A percentile compares a stretch with the other conserved stretches of the same genome.
Conservation (phyloP, 2,113 vertebrate genomes). For the Neodon shergylaensis region DNA sequence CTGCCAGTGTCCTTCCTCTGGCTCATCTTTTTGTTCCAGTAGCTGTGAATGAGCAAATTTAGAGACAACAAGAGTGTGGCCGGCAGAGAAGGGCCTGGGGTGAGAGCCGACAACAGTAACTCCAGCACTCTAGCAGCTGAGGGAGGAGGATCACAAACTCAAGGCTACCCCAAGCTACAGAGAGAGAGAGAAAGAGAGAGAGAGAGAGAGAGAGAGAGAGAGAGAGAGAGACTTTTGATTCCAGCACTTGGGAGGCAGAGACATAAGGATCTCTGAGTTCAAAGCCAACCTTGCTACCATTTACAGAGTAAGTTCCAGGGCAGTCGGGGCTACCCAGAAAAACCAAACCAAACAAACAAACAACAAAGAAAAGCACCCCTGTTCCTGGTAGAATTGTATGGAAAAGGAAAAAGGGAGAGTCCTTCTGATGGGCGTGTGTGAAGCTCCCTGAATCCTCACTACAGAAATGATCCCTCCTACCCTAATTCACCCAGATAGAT, state of each 20-base stretch:
- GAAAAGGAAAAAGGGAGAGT: not conserved
- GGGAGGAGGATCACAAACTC: not conserved
- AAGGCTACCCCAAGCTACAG: not conserved
- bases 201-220: no score
- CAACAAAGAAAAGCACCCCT: not conserved
- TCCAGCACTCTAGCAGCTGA: not conserved
- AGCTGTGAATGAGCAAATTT: slow-evolving; percentile 17
- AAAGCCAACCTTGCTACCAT: not conserved
- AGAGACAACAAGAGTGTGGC: not conserved
- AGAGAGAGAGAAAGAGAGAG: no score
- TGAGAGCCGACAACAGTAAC: not conserved
- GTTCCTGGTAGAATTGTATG: not conserved
- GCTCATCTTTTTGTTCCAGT: slow-evolving; percentile 26
- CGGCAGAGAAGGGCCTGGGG: no score
- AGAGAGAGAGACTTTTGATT: not conserved
- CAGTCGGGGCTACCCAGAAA: not conserved
- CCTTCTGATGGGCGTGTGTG: not conserved
- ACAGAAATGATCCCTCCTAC: not conserved
- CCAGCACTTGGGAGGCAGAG: not conserved
- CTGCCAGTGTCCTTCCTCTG: not conserved
- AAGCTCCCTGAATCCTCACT: not conserved
- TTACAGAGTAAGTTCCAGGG: not conserved
- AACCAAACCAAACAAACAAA: not conserved
- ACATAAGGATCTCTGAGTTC: not conserved
- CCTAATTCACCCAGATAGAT: not conserved